Evolutionary conservation across 1,140 invertebrate genomes (phyloP).

Genomic region (Arion vulgaris): DNA sequence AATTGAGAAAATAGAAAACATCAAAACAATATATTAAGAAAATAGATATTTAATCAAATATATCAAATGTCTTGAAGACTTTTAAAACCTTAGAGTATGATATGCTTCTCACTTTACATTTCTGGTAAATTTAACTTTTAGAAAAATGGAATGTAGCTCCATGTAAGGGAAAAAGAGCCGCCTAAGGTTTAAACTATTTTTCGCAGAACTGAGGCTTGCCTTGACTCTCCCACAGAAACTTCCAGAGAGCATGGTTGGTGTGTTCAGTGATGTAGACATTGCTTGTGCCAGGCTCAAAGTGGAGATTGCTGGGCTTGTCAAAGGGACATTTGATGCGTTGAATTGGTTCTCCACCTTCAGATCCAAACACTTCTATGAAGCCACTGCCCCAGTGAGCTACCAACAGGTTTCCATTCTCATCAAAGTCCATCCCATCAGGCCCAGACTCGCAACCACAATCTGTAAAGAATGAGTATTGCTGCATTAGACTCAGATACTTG

Average conservation of each 20-base stretch:
- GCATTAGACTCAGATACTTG: no score
- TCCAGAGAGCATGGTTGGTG: conserved; percentile 64
- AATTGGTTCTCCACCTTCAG: conserved; percentile 57
- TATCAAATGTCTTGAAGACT: no score
- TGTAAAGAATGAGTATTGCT: conserved; percentile 38
- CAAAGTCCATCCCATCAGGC: conserved; percentile 70
- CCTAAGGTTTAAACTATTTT: conserved; percentile 25
- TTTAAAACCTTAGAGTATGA: no score
- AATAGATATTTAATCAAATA: no score
- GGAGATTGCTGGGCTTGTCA: conserved; percentile 62
- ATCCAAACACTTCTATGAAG: conserved; percentile 63
- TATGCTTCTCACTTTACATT: no score
- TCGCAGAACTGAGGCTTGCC: conserved; percentile 68
- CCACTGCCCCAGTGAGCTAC: conserved; percentile 65
- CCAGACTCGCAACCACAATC: conserved; percentile 58
- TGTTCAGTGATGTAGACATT: conserved; percentile 68
- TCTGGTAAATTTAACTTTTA: no score
- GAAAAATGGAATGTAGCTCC: no score
- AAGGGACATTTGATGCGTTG: conserved; percentile 65
- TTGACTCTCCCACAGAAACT: conserved; percentile 62
- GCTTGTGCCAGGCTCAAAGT: conserved; percentile 58
- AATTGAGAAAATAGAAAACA: no score
- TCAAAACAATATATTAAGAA: no score
- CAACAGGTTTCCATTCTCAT: conserved; percentile 62
- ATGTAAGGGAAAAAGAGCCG: no score